These are phyloP conservation scores for Labroides dimidiatus DNA, from an alignment of 2,797 vertebrate species.

Conservation along the genomic window DNA sequence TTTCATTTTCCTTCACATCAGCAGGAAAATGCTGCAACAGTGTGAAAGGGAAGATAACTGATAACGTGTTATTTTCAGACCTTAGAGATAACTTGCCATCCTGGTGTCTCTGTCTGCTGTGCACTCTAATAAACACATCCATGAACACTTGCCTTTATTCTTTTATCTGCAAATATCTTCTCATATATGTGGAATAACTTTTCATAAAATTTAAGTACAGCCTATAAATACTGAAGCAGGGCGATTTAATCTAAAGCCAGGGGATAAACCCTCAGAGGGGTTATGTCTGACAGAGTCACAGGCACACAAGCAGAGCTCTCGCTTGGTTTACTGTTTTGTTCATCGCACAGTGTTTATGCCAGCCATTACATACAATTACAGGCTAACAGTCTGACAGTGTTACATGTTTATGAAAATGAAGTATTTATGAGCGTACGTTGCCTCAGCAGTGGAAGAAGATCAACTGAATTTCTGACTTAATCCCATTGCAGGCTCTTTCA, in stretches of 20 bases:
- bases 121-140: not conserved
- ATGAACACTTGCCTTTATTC: not conserved
- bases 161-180: not conserved
- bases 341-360: not conserved
- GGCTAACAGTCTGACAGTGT: not conserved
- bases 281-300: not conserved
- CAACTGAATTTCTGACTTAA: constrained; percentile 15
- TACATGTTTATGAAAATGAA: constrained; percentile 3
- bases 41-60: too few species aligned
- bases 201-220: not conserved
- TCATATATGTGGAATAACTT: not conserved
- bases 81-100: too few species aligned
- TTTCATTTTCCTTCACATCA: too few species aligned
- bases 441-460: constrained; percentile 11
- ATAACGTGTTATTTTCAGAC: too few species aligned
- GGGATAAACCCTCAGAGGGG: not conserved
- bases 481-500: constrained; percentile 18
- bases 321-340: not conserved
- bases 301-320: not conserved
- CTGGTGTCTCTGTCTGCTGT: not conserved
- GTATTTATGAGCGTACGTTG: constrained; percentile 16
- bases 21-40: too few species aligned
- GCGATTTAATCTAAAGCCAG: not conserved
- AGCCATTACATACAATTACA: not conserved
- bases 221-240: not conserved